Evolutionary conservation across 2,797 vertebrate genomes (phyloP), one percentile per base, ranked within the genome.

Genomic region (Pseudopleuronectes americanus): DNA sequence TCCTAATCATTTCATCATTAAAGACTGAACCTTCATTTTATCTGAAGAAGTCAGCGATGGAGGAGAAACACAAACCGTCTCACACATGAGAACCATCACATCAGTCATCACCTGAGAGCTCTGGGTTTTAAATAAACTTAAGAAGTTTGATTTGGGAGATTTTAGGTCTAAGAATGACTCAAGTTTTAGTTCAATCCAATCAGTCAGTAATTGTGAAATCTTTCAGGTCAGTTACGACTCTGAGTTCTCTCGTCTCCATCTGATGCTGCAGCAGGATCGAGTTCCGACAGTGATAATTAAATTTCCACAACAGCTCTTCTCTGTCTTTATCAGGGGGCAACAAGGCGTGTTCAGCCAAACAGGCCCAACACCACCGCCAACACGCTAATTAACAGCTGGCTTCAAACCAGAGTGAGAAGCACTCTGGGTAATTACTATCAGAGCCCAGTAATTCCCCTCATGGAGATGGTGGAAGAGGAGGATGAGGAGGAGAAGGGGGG

Each of bases 1-100:
- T 49, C 48, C 64, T 82, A 77, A 59, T 85, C 73, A 74, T 75
- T 80, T 77, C 8, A 83, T 77, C 83, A 58, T 85, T 82, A 82
- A 41, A 68, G 51, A 13, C 51, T 16, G 17, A 51, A 24, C 28
- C 19, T 52, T 51, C 64, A 73, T 55, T 24, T 2, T 75, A 77
- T 75, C 74, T 55, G 43, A 33, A 6, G 62, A 31, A 17, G 64
- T 58, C 67, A 60, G 3, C 5, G 45, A 77, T 77, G 17, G 17
- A 19, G 28, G 28, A 31, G 26, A 19, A 52, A n/a, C 41, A 13
- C 14, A 43, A 43, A 45, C 43, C 43, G 16, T 6, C 43, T 19
- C 17, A 19, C 43, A 16, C 43, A 43, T 13, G 41, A 14, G 16
- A 16, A 13, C 41, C 5, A 14, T 17, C 4, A 10, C 14, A 17